These are phyloP conservation scores for Chaenocephalus aceratus DNA, from an alignment of 2,113 vertebrate species.

Conservation along the genomic window DNA sequence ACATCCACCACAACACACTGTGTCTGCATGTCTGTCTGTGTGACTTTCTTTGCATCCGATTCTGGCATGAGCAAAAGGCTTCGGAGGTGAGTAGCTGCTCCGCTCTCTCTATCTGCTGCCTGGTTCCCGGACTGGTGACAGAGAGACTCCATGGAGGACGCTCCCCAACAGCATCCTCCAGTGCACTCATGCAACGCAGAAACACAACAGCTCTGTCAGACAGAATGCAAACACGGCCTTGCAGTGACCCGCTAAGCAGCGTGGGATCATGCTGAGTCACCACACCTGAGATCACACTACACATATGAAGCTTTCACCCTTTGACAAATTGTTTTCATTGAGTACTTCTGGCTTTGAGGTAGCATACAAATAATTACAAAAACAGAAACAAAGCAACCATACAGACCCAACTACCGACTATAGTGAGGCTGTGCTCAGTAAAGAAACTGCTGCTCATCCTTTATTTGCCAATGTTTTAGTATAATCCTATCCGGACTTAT, in stretches of 20 bases:
- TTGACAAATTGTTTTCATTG: slow-evolving; percentile 31
- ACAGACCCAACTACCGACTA: background rate
- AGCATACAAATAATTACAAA: slow-evolving; percentile 1
- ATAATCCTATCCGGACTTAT: slow-evolving; percentile 33
- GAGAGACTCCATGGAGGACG: slow-evolving; percentile 32
- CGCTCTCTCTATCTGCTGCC: slow-evolving; percentile 24
- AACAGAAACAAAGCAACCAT: slow-evolving; percentile 8
- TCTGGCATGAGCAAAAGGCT: slow-evolving; percentile 37
- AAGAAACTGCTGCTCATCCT: slow-evolving; percentile 19
- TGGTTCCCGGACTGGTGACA: slow-evolving; percentile 53
- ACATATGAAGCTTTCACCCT: slow-evolving; percentile 59
- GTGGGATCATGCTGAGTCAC: slow-evolving; percentile 70
- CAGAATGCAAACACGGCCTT: slow-evolving; percentile 65
- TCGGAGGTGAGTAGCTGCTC: slow-evolving; percentile 54
- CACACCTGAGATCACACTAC: slow-evolving; percentile 50
- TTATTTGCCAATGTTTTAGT: slow-evolving; percentile 25
- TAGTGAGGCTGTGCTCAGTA: slow-evolving; percentile 7
- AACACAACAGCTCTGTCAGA: slow-evolving; percentile 70
- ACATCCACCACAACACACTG: slow-evolving; percentile 67
- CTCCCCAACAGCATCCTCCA: slow-evolving; percentile 40
- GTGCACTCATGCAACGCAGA: slow-evolving; percentile 67
- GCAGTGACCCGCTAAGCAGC: slow-evolving; percentile 60
- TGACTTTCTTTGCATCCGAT: slow-evolving; percentile 43
- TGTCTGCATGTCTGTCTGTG: slow-evolving; percentile 51
- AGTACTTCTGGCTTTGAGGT: background rate